Percentiles rank a stretch among this genome's conserved stretches.
Conservation (phyloP, 2,797 vertebrate species). For the Semotilus atromaculatus region DNA sequence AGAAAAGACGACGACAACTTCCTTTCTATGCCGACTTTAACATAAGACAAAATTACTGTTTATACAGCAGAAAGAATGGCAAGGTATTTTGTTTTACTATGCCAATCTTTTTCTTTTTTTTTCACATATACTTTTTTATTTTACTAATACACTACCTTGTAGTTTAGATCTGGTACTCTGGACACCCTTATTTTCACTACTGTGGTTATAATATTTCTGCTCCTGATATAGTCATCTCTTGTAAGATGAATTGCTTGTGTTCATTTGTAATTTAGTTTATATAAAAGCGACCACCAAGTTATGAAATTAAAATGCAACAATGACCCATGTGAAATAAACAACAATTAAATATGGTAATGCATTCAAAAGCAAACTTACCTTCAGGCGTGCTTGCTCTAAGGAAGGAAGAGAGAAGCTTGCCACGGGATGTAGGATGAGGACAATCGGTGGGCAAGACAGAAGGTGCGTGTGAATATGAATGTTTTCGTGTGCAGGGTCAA, state of each 20-base stretch:
- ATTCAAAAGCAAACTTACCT: constrained; percentile 64
- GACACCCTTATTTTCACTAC: neutral
- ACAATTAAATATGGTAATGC: neutral
- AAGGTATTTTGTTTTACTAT: neutral
- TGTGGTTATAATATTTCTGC: neutral
- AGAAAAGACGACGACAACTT: neutral
- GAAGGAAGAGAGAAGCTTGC: constrained; percentile 59
- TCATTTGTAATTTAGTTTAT: neutral
- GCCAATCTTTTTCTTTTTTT: neutral
- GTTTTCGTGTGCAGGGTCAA: constrained; percentile 51
- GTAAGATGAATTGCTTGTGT: neutral
- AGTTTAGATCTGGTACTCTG: neutral
- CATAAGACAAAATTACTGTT: neutral
- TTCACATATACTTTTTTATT: neutral
- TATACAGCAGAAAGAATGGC: neutral
- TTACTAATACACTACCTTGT: neutral
- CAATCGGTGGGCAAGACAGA: constrained; percentile 11
- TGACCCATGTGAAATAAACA: constrained; percentile 5
- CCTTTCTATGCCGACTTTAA: neutral
- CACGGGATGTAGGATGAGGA: constrained; percentile 55
- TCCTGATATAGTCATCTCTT: neutral
- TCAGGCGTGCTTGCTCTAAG: constrained; percentile 64
- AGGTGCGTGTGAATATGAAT: constrained; percentile 10
- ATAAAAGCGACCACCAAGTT: neutral
- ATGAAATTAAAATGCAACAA: neutral